A percentile compares a stretch with the other conserved stretches of the same genome.
Conservation (phyloP, 2,888 invertebrate genomes). For the Ellobium chinense region DNA sequence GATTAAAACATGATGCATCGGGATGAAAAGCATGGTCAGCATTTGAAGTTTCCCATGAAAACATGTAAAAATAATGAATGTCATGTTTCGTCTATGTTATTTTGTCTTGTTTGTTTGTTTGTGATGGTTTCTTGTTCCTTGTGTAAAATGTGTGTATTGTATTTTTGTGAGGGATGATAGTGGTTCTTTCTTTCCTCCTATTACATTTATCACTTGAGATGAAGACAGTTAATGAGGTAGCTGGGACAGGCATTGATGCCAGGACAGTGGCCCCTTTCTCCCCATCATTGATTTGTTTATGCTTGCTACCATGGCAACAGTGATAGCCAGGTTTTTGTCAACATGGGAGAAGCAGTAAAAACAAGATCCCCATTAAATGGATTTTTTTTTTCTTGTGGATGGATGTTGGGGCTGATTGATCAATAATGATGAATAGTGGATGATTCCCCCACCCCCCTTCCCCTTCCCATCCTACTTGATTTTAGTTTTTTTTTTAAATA, state of each 20-base stretch:
- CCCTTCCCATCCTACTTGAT: not conserved
- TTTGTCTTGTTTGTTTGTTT: too few relatives aligned
- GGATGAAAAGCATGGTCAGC: too few relatives aligned
- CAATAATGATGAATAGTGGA: not conserved
- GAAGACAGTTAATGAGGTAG: not conserved
- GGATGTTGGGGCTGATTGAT: not conserved
- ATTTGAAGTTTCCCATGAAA: too few relatives aligned
- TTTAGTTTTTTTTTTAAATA: not conserved
- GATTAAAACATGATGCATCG: too few relatives aligned
- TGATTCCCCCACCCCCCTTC: not conserved
- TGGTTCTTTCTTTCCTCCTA: not conserved
- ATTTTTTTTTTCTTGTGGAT: not conserved
- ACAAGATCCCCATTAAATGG: not conserved
- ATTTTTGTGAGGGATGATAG: too few relatives aligned
- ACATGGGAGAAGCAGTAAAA: not conserved
- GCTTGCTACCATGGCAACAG: not conserved
- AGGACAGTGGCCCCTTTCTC: not conserved
- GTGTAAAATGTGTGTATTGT: too few relatives aligned
- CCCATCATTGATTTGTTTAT: conserved; percentile 7
- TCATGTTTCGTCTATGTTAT: too few relatives aligned
- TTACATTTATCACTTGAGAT: not conserved
- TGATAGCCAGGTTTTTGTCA: conserved; percentile 9
- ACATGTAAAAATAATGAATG: too few relatives aligned
- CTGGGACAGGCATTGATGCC: not conserved
- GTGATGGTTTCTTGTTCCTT: too few relatives aligned